phyloP scores from a whole-genome alignment of 2,797 vertebrate genomes.

The Eurystomus glaucurus region DNA sequence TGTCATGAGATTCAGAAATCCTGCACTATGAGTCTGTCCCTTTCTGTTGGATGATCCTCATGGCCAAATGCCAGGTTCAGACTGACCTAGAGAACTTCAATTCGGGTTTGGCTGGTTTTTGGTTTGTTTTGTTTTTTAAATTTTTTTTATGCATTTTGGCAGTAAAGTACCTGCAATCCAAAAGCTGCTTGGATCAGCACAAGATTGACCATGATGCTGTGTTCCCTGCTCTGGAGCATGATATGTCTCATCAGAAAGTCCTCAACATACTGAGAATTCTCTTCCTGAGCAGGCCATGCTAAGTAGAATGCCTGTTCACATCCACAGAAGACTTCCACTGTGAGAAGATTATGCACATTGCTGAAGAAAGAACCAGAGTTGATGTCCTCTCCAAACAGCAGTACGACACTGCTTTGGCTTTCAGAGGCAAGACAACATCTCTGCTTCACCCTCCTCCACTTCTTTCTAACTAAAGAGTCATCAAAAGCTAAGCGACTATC shows the following conservation, averaged over 20 bases:
- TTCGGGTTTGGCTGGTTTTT: too few relatives aligned
- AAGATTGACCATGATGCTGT: neutral
- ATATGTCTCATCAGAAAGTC: neutral
- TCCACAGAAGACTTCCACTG: neutral
- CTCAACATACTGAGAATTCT: neutral
- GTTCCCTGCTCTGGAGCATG: neutral
- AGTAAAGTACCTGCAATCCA: neutral
- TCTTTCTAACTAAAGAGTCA: neutral
- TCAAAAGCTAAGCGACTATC: neutral
- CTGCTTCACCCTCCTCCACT: neutral
- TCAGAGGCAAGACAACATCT: rapidly evolving
- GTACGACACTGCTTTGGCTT: rapidly evolving
- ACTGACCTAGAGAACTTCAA: neutral
- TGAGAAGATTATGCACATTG: neutral
- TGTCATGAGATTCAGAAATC: neutral
- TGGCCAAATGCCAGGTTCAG: neutral
- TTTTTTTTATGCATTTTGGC: neutral
- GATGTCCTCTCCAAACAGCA: neutral
- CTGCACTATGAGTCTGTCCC: neutral
- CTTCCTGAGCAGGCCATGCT: neutral
- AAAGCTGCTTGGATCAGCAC: neutral
- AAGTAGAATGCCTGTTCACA: rapidly evolving
- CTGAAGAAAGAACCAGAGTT: neutral
- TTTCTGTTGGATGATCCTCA: neutral
- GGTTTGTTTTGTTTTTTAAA: too few relatives aligned